These are phyloP conservation scores for Cepaea hortensis DNA, from an alignment of 2,888 invertebrate species.

Conservation along the genomic window DNA sequence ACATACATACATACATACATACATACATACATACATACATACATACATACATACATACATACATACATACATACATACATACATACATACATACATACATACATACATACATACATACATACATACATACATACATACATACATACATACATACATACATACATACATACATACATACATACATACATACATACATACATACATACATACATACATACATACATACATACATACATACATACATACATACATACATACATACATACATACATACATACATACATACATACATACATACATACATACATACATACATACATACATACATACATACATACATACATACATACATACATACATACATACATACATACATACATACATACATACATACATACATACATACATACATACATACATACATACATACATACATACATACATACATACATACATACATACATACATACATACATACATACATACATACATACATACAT, in stretches of 20 bases:
- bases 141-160: not conserved
- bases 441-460: no score
- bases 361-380: not conserved
- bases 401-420: constrained; percentile 25
- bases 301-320: constrained; percentile 12
- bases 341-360: not conserved
- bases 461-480: no score
- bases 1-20: no score
- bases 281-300: constrained; percentile 16
- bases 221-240: constrained; percentile 5
- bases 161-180: not conserved
- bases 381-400: constrained; percentile 13
- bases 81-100: no score
- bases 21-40: no score
- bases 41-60: no score
- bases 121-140: no score
- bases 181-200: not conserved
- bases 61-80: no score
- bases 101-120: no score
- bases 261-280: constrained; percentile 13
- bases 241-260: not conserved
- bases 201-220: not conserved
- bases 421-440: no score
- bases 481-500: no score
- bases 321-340: constrained; percentile 2